A percentile compares a stretch with the other conserved stretches of the same genome.
phyloP scores from a whole-genome alignment of 2,797 vertebrate species.

The Poeciliopsis presidionis region DNA sequence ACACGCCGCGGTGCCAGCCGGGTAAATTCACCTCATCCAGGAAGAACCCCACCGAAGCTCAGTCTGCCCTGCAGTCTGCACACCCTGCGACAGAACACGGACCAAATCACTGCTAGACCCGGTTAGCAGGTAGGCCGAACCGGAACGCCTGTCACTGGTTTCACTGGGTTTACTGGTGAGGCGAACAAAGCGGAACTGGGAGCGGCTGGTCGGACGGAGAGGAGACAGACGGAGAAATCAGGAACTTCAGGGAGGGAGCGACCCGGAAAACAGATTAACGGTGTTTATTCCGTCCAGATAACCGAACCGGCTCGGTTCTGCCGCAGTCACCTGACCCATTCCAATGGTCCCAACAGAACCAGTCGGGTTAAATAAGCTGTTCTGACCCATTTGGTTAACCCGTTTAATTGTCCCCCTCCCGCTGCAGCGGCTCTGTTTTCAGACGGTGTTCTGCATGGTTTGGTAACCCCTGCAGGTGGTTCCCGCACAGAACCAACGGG shows the following conservation, averaged over 20 bases:
- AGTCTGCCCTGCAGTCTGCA: conserved; percentile 22
- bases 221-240: background rate
- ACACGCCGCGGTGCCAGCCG: conserved; percentile 78
- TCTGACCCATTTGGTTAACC: background rate
- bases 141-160: background rate
- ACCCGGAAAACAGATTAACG: background rate
- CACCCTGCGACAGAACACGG: conserved; percentile 29
- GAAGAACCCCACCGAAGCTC: conserved; percentile 67
- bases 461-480: background rate
- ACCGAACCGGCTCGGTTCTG: background rate
- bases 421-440: conserved; percentile 1
- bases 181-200: background rate
- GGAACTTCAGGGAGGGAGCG: background rate
- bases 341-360: conserved; percentile 7
- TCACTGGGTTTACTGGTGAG: background rate
- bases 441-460: background rate
- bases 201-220: background rate
- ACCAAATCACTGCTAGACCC: conserved; percentile 62
- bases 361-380: conserved; percentile 6
- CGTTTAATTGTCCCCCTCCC: background rate
- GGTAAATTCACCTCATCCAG: conserved; percentile 77
- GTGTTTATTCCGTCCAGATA: background rate
- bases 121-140: conserved; percentile 67
- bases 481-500: background rate
- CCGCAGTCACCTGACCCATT: background rate